These are phyloP conservation scores for Pipistrellus nathusii DNA, from an alignment of 2,797 vertebrate species.

Conservation along the genomic window DNA sequence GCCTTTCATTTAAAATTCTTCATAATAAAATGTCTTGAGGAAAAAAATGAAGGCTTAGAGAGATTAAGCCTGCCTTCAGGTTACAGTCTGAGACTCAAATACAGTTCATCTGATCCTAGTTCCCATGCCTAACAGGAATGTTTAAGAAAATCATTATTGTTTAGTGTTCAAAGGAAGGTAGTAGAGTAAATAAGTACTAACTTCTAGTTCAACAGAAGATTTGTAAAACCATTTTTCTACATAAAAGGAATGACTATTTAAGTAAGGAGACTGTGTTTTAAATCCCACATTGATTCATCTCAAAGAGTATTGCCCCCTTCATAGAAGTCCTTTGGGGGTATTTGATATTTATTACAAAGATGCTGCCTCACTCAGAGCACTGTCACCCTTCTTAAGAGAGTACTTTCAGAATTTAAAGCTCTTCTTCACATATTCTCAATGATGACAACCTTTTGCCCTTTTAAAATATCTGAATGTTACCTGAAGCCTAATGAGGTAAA, in stretches of 20 bases:
- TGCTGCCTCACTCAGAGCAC: neutral
- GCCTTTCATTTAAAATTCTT: slow-evolving; percentile 9
- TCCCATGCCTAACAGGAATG: neutral
- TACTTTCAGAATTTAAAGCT: slow-evolving; percentile 17
- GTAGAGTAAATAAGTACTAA: neutral
- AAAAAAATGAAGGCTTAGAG: neutral
- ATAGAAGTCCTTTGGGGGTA: slow-evolving; percentile 39
- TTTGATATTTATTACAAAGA: slow-evolving; percentile 56
- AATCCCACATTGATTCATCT: neutral
- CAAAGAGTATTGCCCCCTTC: neutral
- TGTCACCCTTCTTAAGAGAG: neutral
- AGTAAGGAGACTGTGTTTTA: neutral
- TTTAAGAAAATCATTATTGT: slow-evolving; percentile 41
- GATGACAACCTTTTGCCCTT: slow-evolving; percentile 42
- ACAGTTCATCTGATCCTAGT: neutral
- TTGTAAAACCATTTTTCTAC: neutral
- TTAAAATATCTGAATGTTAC: slow-evolving; percentile 49
- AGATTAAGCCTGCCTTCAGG: slow-evolving; percentile 18
- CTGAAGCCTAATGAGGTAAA: neutral
- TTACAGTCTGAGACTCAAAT: neutral
- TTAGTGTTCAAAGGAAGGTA: neutral
- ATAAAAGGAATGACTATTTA: neutral
- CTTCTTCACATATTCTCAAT: neutral
- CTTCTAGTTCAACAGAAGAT: neutral
- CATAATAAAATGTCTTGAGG: neutral